Conservation (phyloP, 2,888 invertebrate species). For the Pammene fasciana region DNA sequence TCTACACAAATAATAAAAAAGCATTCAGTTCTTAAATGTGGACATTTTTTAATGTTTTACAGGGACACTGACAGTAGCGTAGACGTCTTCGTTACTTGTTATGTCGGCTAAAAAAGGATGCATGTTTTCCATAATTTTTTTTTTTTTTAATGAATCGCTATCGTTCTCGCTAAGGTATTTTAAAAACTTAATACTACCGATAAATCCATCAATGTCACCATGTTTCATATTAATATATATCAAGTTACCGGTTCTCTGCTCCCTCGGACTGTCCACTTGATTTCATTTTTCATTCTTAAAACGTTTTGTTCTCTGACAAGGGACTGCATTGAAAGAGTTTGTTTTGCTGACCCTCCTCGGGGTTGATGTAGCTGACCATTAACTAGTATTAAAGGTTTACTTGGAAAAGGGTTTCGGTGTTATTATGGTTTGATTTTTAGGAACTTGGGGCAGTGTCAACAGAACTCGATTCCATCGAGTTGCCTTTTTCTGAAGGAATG, state of each 20-base stretch:
- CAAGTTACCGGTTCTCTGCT: slow-evolving; percentile 52
- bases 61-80: too few relatives aligned
- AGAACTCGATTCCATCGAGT: too few relatives aligned
- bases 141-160: neutral
- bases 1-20: too few relatives aligned
- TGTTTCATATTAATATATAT: slow-evolving; percentile 27
- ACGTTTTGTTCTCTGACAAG: slow-evolving; percentile 78
- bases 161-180: neutral
- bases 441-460: neutral
- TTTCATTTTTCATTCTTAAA: slow-evolving; percentile 81
- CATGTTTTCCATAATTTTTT: too few relatives aligned
- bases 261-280: slow-evolving; percentile 71
- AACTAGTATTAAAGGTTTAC: slow-evolving; percentile 59
- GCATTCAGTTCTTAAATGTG: too few relatives aligned
- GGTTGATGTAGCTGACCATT: slow-evolving; percentile 64
- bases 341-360: slow-evolving; percentile 69
- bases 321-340: slow-evolving; percentile 73
- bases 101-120: too few relatives aligned
- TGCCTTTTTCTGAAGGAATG: too few relatives aligned
- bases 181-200: slow-evolving; percentile 13
- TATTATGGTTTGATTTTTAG: slow-evolving; percentile 16
- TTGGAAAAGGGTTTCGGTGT: slow-evolving; percentile 32
- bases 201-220: slow-evolving; percentile 22
- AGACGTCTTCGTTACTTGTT: too few relatives aligned
- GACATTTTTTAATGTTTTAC: too few relatives aligned